Percentiles rank a stretch among this genome's conserved stretches.
These are phyloP conservation scores for Drosophila tropicalis DNA, from an alignment of 1,140 invertebrate species.

Conservation along the genomic window DNA sequence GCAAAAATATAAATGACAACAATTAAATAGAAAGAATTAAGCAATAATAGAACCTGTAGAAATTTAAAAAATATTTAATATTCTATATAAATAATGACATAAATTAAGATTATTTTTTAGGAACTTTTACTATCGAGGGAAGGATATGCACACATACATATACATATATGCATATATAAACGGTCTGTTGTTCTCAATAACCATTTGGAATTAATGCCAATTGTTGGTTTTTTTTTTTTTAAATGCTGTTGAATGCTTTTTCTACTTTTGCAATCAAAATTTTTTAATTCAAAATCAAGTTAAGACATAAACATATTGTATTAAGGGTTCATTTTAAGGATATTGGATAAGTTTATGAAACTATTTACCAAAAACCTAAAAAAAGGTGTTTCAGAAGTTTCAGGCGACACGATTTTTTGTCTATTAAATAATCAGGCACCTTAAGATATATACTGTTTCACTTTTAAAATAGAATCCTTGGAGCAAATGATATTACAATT, in stretches of 20 bases:
- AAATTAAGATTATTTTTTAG: slow-evolving; percentile 10
- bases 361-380: no score
- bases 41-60: not conserved
- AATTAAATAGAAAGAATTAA: not conserved
- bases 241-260: no score
- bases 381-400: no score
- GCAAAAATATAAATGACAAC: slow-evolving; percentile 2
- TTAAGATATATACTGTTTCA: no score
- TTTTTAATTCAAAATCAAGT: not conserved
- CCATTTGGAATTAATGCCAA: not conserved
- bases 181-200: not conserved
- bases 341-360: no score
- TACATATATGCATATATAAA: no score
- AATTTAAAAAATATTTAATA: not conserved
- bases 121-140: slow-evolving; percentile 4
- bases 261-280: not conserved
- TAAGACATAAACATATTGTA: no score
- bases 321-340: no score
- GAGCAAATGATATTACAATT: not conserved
- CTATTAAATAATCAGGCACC: no score
- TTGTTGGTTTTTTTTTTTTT: no score
- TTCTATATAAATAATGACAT: not conserved
- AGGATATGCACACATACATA: not conserved
- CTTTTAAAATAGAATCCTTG: no score
- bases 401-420: no score